phyloP scores from a whole-genome alignment of 2,113 vertebrate genomes.

The Ascaphus truei region DNA sequence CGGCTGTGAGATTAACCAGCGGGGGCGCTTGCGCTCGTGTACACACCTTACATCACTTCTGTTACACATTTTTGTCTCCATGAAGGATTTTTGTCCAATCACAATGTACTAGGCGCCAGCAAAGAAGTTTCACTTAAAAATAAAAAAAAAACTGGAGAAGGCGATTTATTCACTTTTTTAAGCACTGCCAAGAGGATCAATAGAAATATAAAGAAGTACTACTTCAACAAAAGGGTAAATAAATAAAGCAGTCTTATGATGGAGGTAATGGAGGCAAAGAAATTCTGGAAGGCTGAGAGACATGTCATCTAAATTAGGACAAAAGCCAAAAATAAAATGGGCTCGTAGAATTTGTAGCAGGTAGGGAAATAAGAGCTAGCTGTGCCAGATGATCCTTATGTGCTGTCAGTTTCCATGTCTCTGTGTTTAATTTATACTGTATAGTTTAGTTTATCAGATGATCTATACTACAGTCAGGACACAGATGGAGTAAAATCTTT shows the following conservation, averaged over 20 bases:
- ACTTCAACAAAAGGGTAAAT: background rate
- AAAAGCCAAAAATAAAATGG: background rate
- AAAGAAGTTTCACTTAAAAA: too few relatives aligned
- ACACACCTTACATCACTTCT: too few relatives aligned
- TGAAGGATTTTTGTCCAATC: too few relatives aligned
- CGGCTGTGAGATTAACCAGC: too few relatives aligned
- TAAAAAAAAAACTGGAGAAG: too few relatives aligned
- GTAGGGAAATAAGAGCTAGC: background rate
- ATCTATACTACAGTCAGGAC: background rate
- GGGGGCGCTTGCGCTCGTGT: too few relatives aligned
- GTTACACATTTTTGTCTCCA: too few relatives aligned
- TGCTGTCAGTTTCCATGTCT: background rate
- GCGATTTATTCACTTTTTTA: too few relatives aligned
- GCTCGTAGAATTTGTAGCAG: background rate
- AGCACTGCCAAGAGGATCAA: too few relatives aligned
- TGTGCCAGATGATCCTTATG: slow-evolving; percentile 13
- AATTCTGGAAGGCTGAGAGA: background rate
- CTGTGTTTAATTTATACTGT: slow-evolving; percentile 17
- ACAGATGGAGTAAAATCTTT: slow-evolving; percentile 15
- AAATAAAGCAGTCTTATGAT: background rate
- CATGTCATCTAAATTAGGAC: background rate
- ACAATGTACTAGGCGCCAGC: too few relatives aligned
- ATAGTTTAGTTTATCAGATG: slow-evolving; percentile 3
- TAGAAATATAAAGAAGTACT: too few relatives aligned
- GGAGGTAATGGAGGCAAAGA: background rate